Base-by-base conservation (phyloP, 2,113 vertebrate species). In the Gnathochromis pfefferi region DNA sequence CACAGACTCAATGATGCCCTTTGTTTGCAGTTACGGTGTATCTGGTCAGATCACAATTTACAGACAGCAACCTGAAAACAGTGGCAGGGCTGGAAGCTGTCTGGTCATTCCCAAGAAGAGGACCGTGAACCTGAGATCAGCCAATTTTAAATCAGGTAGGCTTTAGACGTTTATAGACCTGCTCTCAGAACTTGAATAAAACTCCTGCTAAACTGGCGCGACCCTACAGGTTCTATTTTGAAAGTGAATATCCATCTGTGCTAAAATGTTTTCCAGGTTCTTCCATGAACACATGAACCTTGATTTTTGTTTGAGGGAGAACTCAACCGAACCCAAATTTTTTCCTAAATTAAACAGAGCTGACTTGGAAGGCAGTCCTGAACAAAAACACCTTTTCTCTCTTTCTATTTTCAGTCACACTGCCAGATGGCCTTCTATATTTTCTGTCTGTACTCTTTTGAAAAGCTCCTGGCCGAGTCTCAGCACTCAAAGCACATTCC, bases 401-500 rank as follows among this genome's bases (percentile, higher is more conserved):
- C 16, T 23, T 75, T 85, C 54, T 33, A 70, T 90, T 84, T 89
- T 53, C 68, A 83, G 51, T 89, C 78, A 8, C 17, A 45, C 53
- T 89, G 63, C 80, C 85, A 87, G 53, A 82, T 90, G 79, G 84
- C 78, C 23, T 84, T 47, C 35, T 55, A 28, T 35, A 82, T 80
- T 70, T 85, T 84, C 60, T 63, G 33, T 73, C 83, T 73, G 38
- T 16, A 55, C 82, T 40, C 51, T 21, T 70, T 42, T 55, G 63
- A 83, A 88, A 87, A 89, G 84, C 86, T 80, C 4, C 70, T 57
- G 60, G 79, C 68, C 1, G 5, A 60, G 63, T 21, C 81, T 87
- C 47, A 3, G 87, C 91, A 85, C 92, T 90, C 82, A 91, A 33
- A 86, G 86, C 28, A 33, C 28, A 73, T 87, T 90, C 80, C 58